phyloP scores from a whole-genome alignment of 2,113 vertebrate species.

The Bolborhynchus lineola region DNA sequence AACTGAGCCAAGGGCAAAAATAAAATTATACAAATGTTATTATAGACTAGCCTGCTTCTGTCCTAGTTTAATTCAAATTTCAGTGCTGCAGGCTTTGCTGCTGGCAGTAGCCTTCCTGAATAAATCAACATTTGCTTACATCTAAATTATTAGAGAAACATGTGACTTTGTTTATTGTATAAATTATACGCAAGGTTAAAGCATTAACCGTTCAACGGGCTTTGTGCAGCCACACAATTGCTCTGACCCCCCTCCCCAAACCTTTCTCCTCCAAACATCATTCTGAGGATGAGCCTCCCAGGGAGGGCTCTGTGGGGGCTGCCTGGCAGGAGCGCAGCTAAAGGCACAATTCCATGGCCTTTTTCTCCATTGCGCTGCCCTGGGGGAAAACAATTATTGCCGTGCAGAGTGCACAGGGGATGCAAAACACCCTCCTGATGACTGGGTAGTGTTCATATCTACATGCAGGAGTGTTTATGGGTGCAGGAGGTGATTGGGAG shows the following conservation, averaged over 20 bases:
- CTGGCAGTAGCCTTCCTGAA: constrained; percentile 96
- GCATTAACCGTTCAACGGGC: constrained; percentile 81
- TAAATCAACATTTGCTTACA: constrained; percentile 99
- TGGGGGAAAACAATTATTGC: not conserved
- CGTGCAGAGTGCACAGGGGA: not conserved
- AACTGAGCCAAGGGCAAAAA: constrained; percentile 99
- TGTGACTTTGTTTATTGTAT: constrained; percentile 99
- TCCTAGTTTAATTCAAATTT: constrained; percentile 99
- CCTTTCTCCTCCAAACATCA: not conserved
- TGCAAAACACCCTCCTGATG: not conserved
- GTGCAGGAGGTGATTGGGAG: not conserved
- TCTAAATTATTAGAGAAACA: constrained; percentile 99
- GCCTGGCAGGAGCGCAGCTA: not conserved
- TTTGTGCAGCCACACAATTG: constrained; percentile 62
- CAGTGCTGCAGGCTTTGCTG: constrained; percentile 87
- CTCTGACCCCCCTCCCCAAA: not conserved
- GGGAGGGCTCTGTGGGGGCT: not conserved
- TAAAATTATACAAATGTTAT: constrained; percentile 99
- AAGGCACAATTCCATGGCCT: not conserved
- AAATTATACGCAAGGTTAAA: constrained; percentile 96
- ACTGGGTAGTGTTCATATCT: not conserved
- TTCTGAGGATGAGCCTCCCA: not conserved
- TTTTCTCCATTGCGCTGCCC: not conserved
- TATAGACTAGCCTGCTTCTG: constrained; percentile 99
- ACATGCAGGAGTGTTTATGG: not conserved